These are phyloP conservation scores for Brachypteracias leptosomus DNA, from an alignment of 2,113 vertebrate genomes.

Conservation along the genomic window DNA sequence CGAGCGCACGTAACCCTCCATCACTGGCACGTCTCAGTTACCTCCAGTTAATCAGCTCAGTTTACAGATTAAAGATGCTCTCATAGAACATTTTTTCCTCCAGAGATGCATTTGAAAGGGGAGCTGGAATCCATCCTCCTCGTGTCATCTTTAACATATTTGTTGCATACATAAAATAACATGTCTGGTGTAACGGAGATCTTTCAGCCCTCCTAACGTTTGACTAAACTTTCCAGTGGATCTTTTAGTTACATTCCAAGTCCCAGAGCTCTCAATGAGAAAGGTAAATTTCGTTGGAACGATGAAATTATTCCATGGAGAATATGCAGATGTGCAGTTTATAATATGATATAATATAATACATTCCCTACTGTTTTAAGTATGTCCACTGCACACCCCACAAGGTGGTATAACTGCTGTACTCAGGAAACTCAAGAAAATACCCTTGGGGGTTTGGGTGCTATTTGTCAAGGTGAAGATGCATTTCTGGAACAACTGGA, in stretches of 20 bases:
- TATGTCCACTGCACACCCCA: not conserved
- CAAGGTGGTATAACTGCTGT: not conserved
- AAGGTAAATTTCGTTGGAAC: not conserved
- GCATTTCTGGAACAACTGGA: not conserved
- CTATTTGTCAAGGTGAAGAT: not conserved
- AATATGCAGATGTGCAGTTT: not conserved
- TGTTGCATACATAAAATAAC: not conserved
- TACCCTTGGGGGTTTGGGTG: not conserved
- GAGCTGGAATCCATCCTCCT: not conserved
- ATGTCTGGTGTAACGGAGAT: not conserved
- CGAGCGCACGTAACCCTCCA: rapidly evolving
- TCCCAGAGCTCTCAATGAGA: not conserved
- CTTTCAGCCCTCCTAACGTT: not conserved
- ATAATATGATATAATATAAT: not conserved
- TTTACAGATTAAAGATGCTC: not conserved
- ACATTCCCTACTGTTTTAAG: not conserved
- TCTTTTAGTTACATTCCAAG: not conserved
- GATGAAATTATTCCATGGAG: not conserved
- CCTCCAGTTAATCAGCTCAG: not conserved
- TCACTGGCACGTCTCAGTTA: rapidly evolving
- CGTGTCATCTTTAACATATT: not conserved
- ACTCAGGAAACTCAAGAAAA: not conserved
- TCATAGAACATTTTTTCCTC: not conserved
- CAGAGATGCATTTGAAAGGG: not conserved
- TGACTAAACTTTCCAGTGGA: not conserved